phyloP scores from a whole-genome alignment of 2,888 invertebrate species.

The Pachymerium ferrugineum region DNA sequence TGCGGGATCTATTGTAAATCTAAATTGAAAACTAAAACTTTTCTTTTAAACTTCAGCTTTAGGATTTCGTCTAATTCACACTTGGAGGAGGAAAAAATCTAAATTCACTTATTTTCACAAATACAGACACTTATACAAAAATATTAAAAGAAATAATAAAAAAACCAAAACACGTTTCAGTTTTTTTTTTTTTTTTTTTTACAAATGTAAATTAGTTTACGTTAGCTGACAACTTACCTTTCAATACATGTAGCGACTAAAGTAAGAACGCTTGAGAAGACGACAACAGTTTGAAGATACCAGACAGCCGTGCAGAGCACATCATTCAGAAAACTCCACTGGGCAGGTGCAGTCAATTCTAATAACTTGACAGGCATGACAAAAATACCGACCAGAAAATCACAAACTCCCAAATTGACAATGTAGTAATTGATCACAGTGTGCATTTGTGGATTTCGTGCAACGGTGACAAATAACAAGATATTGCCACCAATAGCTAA shows the following conservation, averaged over 20 bases:
- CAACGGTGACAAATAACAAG: conserved; percentile 49
- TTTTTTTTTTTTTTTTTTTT: too few species aligned
- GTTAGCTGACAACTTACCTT: too few species aligned
- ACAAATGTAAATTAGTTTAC: too few species aligned
- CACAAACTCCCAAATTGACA: conserved; percentile 49
- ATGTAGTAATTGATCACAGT: conserved; percentile 51
- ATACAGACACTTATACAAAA: too few species aligned
- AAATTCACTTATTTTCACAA: too few species aligned
- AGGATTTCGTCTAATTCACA: too few species aligned
- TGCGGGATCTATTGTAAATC: too few species aligned
- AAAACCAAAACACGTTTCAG: too few species aligned
- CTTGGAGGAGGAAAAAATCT: too few species aligned
- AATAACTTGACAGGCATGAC: conserved; percentile 50
- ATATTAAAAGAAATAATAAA: too few species aligned
- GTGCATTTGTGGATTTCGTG: conserved; percentile 49
- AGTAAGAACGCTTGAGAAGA: conserved; percentile 50
- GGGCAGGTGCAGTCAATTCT: conserved; percentile 48
- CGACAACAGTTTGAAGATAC: conserved; percentile 49
- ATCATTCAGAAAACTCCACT: conserved; percentile 46
- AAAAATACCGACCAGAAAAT: conserved; percentile 48
- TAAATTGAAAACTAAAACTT: too few species aligned
- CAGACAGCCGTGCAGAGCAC: conserved; percentile 46
- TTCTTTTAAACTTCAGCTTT: too few species aligned
- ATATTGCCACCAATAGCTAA: conserved; percentile 48
- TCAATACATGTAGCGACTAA: conserved; percentile 50